phyloP scores from a whole-genome alignment of 2,797 vertebrate species.

The Microctenopoma lineatum region DNA sequence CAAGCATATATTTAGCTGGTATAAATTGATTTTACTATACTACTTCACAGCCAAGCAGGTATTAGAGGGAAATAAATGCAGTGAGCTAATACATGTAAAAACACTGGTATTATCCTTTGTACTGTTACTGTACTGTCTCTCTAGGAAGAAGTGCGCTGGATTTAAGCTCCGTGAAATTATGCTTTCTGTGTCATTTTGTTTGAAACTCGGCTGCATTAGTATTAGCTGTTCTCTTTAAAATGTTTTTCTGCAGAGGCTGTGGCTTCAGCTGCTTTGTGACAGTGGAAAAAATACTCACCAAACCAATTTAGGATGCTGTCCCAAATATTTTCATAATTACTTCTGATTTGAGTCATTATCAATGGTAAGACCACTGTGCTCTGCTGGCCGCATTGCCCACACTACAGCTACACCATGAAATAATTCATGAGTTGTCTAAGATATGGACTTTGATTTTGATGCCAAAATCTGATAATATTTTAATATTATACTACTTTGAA shows the following conservation, averaged over 20 bases:
- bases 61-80: no score
- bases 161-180: neutral
- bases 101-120: neutral
- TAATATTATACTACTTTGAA: slow-evolving; percentile 39
- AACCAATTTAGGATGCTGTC: neutral
- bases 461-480: slow-evolving; percentile 44
- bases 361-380: slow-evolving; percentile 10
- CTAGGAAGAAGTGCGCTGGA: neutral
- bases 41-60: no score
- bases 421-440: slow-evolving; percentile 50
- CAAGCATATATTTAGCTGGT: no score
- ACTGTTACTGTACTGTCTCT: no score
- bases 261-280: neutral
- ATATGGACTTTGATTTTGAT: slow-evolving; percentile 35
- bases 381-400: slow-evolving; percentile 17
- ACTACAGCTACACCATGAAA: slow-evolving; percentile 31
- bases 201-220: neutral
- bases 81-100: neutral
- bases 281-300: neutral
- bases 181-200: neutral
- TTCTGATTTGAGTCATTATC: slow-evolving; percentile 30
- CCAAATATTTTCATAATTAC: slow-evolving; percentile 24
- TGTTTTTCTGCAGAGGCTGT: no score
- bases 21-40: no score
- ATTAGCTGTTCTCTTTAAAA: neutral